Conservation (phyloP, 2,888 invertebrate species). For the Drosophila meridiana region DNA sequence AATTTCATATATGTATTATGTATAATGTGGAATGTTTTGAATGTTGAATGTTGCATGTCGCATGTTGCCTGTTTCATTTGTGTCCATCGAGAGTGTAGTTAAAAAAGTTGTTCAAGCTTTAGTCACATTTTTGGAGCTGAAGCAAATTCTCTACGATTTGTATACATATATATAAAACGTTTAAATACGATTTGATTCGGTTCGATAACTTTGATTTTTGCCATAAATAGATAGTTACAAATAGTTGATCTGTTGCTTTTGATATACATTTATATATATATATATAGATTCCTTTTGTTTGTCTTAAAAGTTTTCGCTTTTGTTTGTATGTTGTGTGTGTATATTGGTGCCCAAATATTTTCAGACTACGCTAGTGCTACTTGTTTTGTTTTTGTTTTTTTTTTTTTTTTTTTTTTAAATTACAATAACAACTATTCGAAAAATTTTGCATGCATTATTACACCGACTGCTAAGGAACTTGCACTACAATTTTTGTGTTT, state of each 20-base stretch:
- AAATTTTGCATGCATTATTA: slow-evolving; percentile 56
- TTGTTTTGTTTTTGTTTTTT: background rate
- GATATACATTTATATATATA: slow-evolving; percentile 33
- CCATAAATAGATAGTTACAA: slow-evolving; percentile 69
- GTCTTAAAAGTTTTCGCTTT: slow-evolving; percentile 2
- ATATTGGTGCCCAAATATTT: slow-evolving; percentile 79
- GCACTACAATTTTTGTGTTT: slow-evolving; percentile 55
- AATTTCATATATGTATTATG: slow-evolving; percentile 7
- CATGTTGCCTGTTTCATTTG: slow-evolving; percentile 23
- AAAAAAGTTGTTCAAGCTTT: slow-evolving; percentile 37
- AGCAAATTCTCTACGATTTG: slow-evolving; percentile 62
- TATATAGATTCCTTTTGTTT: slow-evolving; percentile 34
- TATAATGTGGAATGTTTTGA: slow-evolving; percentile 18
- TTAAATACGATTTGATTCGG: slow-evolving; percentile 57
- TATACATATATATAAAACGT: slow-evolving; percentile 70
- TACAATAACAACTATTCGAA: slow-evolving; percentile 64
- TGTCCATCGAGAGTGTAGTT: slow-evolving; percentile 11
- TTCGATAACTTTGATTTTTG: slow-evolving; percentile 41
- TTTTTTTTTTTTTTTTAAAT: slow-evolving; percentile 21
- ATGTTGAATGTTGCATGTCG: background rate
- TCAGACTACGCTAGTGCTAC: slow-evolving; percentile 70
- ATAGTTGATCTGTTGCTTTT: slow-evolving; percentile 30
- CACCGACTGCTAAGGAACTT: slow-evolving; percentile 64
- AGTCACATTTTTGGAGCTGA: slow-evolving; percentile 56
- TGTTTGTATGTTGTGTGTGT: slow-evolving; percentile 49